Evolutionary conservation across 1,140 invertebrate genomes (phyloP).

Genomic region (Chlorops oryzae): DNA sequence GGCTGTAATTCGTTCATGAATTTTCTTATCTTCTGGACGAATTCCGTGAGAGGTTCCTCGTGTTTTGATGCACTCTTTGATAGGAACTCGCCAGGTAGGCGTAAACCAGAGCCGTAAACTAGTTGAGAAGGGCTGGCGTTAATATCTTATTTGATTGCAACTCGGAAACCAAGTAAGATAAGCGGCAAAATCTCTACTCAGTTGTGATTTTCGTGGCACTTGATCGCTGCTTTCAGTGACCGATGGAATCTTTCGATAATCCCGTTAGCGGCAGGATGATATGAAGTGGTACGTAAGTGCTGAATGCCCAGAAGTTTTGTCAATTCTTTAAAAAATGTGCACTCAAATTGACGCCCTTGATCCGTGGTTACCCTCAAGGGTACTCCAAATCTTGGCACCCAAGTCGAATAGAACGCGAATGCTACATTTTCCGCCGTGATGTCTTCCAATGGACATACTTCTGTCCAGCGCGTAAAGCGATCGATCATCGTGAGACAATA

Average conservation of each 20-base stretch:
- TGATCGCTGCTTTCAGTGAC: constrained; percentile 9
- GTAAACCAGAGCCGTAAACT: constrained; percentile 9
- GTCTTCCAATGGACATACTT: constrained; percentile 26
- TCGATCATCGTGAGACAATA: constrained; percentile 32
- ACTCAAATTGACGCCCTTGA: constrained; percentile 46
- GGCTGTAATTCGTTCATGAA: too few species aligned
- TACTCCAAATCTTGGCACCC: constrained; percentile 43
- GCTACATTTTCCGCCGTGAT: constrained; percentile 33
- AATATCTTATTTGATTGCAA: constrained; percentile 37
- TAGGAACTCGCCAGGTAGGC: constrained; percentile 29
- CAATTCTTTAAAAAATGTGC: constrained; percentile 22
- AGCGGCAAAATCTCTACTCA: constrained; percentile 43
- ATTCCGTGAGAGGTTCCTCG: too few species aligned
- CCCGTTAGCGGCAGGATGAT: constrained; percentile 45
- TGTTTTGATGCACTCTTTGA: too few species aligned
- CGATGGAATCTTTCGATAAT: constrained; percentile 48
- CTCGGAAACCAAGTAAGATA: constrained; percentile 45
- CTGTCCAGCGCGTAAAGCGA: constrained; percentile 34
- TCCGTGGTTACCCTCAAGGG: constrained; percentile 45
- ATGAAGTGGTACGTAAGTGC: constrained; percentile 16
- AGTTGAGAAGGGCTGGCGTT: constrained; percentile 30
- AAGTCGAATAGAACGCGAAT: constrained; percentile 24
- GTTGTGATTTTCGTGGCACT: constrained; percentile 19
- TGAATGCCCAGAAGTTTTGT: constrained; percentile 2
- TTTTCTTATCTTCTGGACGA: too few species aligned